Base-by-base conservation (phyloP, 2,888 invertebrate species). In the Hemithea aestivaria region DNA sequence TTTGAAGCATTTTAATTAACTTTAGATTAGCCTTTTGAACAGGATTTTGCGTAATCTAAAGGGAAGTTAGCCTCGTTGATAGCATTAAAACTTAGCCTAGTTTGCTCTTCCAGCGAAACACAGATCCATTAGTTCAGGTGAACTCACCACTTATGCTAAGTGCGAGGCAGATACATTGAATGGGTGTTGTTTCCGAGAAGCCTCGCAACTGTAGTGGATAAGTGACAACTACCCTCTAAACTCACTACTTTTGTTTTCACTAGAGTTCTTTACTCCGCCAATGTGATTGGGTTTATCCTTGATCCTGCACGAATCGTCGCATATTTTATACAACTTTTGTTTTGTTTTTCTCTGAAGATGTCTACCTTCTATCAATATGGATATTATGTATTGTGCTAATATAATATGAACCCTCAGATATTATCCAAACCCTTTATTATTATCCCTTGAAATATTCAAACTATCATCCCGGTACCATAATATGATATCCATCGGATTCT, bases 81-180 rank as follows among this genome's bases (percentile, higher is more conserved):
- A n/a, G n/a, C n/a, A n/a, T n/a, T n/a, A n/a, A n/a, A n/a, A n/a
- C n/a, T n/a, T n/a, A n/a, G n/a, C n/a, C n/a, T n/a, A n/a, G n/a
- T n/a, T n/a, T n/a, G n/a, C 30, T 20, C 33, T 33, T 42, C 41
- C 29, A 37, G 41, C 16, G 3, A 10, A 1, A 6, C 3, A 9
- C 8, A 16, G 8, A 4, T 8, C 3, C 1, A 6, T 27, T 10
- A 48, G 34, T 39, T 58, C 80, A 81, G 81, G 80, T 80, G 47
- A 66, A 68, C 66, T 68, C 68, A 34, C 70, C 74, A 81, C 78
- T 81, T 75, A 81, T 79, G 78, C 75, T 79, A 80, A 83, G 82
- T 78, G 77, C 58, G 64, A 54, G 54, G 49, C 58, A 26, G 56
- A 64, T 54, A 56, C 58, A 58, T 47, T 39, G 51, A 38, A 45